These are phyloP conservation scores for Camponotus floridanus DNA, from an alignment of 1,140 invertebrate species.

Conservation along the genomic window DNA sequence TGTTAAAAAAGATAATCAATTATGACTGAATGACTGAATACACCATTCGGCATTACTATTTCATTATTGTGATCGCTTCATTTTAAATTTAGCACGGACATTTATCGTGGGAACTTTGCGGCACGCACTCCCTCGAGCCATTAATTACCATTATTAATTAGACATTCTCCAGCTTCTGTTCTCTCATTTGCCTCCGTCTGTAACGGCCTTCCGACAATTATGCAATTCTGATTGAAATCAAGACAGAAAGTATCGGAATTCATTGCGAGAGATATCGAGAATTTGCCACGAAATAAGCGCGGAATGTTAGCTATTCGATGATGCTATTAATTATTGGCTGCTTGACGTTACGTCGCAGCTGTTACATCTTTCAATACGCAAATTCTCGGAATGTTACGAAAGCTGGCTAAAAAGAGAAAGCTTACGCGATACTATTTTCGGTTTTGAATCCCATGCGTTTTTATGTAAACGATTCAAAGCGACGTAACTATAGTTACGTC, in stretches of 20 bases:
- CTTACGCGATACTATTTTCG: slow-evolving; percentile 15
- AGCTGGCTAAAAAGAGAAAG: slow-evolving; percentile 3
- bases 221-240: background rate
- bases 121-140: background rate
- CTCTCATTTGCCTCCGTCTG: background rate
- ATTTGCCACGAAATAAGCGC: slow-evolving; percentile 10
- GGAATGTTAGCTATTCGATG: slow-evolving; percentile 4
- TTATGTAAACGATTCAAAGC: slow-evolving; percentile 8
- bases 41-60: background rate
- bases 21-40: background rate
- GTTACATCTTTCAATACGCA: background rate
- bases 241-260: background rate
- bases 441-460: slow-evolving; percentile 6
- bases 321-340: slow-evolving; percentile 37
- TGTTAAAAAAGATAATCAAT: background rate
- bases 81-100: slow-evolving; percentile 11
- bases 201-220: background rate
- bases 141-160: slow-evolving; percentile 44
- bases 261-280: background rate
- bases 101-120: background rate
- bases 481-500: background rate
- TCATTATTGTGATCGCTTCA: background rate
- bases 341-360: background rate
- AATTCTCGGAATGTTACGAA: slow-evolving; percentile 35
- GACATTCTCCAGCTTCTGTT: background rate